Conservation (phyloP, 1,140 invertebrate genomes). For the Pogonognathellus flavescens region DNA sequence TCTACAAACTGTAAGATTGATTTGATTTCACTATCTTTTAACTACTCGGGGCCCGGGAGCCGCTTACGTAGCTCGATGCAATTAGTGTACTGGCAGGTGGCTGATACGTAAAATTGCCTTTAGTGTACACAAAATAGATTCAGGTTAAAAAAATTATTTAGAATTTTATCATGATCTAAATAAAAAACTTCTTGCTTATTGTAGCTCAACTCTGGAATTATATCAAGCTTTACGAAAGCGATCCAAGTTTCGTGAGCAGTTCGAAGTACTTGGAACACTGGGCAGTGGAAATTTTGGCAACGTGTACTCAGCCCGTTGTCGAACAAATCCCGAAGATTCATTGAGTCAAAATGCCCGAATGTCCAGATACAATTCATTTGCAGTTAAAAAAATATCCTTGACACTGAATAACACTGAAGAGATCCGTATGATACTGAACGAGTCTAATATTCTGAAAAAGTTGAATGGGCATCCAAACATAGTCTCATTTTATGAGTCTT, state of each 20-base stretch:
- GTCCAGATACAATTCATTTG: not conserved
- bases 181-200: too few species aligned
- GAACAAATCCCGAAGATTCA: not conserved
- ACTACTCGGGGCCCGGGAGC: too few species aligned
- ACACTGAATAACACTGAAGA: constrained; percentile 53
- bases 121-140: too few species aligned
- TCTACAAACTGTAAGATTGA: too few species aligned
- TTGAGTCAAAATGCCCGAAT: too few species aligned
- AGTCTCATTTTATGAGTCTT: constrained; percentile 60
- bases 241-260: constrained; percentile 60
- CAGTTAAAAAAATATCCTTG: constrained; percentile 62
- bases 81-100: too few species aligned
- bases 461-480: constrained; percentile 58
- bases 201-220: constrained; percentile 61
- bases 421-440: constrained; percentile 62
- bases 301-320: constrained; percentile 53
- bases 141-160: not conserved
- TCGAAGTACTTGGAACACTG: constrained; percentile 16
- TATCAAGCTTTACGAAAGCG: constrained; percentile 58
- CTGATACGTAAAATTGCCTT: too few species aligned
- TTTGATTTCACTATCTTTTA: too few species aligned
- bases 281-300: constrained; percentile 62
- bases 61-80: too few species aligned
- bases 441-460: constrained; percentile 57
- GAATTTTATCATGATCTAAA: not conserved